Percentiles rank a stretch among this genome's conserved stretches.
These are phyloP conservation scores for Andrena chrysosceles DNA, from an alignment of 2,888 invertebrate species.

Conservation along the genomic window DNA sequence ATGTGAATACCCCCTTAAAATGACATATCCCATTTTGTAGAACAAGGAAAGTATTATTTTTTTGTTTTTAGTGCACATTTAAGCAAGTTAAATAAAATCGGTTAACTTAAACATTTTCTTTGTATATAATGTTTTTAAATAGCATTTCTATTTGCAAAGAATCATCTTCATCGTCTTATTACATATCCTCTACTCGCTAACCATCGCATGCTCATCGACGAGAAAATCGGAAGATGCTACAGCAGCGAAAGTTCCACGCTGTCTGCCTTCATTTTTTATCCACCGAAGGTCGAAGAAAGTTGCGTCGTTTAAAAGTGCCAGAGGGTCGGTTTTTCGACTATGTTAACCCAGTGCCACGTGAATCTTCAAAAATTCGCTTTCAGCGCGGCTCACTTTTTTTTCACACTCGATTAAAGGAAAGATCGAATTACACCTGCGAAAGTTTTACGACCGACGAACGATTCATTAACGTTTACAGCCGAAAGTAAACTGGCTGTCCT, in stretches of 20 bases:
- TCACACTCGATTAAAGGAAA: background rate
- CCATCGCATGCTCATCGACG: background rate
- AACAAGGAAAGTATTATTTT: too few species aligned
- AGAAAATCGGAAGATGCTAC: constrained; percentile 41
- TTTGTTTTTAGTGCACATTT: too few species aligned
- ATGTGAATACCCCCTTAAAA: too few species aligned
- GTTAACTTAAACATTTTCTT: too few species aligned
- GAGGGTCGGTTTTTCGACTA: background rate
- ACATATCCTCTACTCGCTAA: background rate
- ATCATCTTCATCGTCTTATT: background rate
- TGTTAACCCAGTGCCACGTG: background rate
- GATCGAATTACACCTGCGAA: background rate
- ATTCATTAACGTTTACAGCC: background rate
- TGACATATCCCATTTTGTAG: too few species aligned
- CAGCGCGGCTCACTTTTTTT: background rate
- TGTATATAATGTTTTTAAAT: background rate
- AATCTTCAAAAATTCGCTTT: constrained; percentile 20
- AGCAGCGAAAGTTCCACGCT: constrained; percentile 57
- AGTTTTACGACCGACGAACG: background rate
- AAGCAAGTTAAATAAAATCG: too few species aligned
- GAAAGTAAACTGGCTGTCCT: background rate
- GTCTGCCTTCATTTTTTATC: constrained; percentile 27
- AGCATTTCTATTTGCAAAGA: background rate
- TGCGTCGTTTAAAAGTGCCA: constrained; percentile 11
- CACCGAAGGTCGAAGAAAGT: constrained; percentile 55